These are phyloP conservation scores for Nasua narica DNA, from an alignment of 2,797 vertebrate species.

Conservation along the genomic window DNA sequence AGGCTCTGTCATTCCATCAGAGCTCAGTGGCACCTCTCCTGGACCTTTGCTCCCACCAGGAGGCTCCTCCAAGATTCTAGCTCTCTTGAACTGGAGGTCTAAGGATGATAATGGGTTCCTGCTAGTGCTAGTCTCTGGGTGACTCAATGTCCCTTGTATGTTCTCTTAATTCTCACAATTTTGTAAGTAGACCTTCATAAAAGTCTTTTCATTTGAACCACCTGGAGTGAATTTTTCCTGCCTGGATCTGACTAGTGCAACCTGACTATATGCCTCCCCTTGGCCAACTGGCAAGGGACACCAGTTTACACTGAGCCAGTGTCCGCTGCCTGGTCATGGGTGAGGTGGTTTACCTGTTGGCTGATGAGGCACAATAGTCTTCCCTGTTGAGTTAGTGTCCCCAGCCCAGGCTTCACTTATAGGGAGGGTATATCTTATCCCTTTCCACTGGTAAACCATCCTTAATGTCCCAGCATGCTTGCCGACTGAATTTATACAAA, in stretches of 20 bases:
- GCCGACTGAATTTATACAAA: not conserved
- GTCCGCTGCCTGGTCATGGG: not conserved
- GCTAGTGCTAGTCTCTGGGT: not conserved
- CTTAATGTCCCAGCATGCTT: not conserved
- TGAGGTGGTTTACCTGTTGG: not conserved
- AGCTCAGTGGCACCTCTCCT: not conserved
- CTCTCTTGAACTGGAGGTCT: not conserved
- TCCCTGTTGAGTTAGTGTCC: not conserved
- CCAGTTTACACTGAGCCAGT: not conserved
- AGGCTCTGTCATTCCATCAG: not conserved
- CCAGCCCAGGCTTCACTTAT: not conserved
- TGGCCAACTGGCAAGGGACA: not conserved
- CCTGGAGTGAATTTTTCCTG: not conserved
- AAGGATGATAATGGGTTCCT: not conserved
- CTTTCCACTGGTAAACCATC: not conserved
- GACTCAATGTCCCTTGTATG: not conserved
- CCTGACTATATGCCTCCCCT: not conserved
- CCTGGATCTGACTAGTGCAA: not conserved
- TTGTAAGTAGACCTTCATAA: constrained; percentile 8
- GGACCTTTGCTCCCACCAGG: not conserved
- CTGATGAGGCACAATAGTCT: not conserved
- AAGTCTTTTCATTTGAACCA: constrained; percentile 23
- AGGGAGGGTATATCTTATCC: not conserved
- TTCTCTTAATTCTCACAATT: constrained; percentile 4
- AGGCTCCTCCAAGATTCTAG: not conserved